These are phyloP conservation scores for Pseudorasbora parva DNA, from an alignment of 2,113 vertebrate genomes.

Conservation along the genomic window DNA sequence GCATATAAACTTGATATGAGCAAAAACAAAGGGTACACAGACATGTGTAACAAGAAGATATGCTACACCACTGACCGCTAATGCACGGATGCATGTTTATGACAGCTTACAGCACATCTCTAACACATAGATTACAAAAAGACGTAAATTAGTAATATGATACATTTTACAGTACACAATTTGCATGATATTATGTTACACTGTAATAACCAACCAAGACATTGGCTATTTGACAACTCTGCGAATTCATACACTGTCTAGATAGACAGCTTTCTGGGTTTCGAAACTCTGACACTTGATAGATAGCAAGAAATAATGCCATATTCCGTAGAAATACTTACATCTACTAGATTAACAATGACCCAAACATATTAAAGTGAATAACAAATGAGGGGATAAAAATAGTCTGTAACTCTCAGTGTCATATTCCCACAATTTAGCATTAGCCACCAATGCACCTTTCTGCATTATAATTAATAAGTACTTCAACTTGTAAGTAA, in stretches of 20 bases:
- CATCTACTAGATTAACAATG: neutral
- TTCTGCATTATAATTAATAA: neutral
- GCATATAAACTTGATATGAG: neutral
- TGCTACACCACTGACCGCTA: neutral
- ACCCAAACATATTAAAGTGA: neutral
- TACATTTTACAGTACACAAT: neutral
- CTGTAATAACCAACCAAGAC: neutral
- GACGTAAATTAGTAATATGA: neutral
- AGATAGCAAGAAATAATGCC: neutral
- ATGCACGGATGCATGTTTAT: neutral
- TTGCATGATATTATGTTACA: neutral
- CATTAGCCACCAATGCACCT: neutral
- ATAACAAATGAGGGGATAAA: neutral
- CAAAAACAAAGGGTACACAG: neutral
- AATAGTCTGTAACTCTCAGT: conserved; percentile 16
- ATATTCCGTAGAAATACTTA: neutral
- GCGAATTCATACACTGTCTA: neutral
- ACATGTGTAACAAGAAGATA: neutral
- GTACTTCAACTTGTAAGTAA: neutral
- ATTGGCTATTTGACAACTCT: neutral
- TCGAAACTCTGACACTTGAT: neutral
- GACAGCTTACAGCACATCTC: neutral
- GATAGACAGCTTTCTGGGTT: neutral
- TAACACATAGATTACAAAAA: neutral
- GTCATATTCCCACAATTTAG: conserved; percentile 26